Percentiles rank a stretch among this genome's conserved stretches.
phyloP scores from a whole-genome alignment of 2,888 invertebrate species.

The Portevinia maculata region DNA sequence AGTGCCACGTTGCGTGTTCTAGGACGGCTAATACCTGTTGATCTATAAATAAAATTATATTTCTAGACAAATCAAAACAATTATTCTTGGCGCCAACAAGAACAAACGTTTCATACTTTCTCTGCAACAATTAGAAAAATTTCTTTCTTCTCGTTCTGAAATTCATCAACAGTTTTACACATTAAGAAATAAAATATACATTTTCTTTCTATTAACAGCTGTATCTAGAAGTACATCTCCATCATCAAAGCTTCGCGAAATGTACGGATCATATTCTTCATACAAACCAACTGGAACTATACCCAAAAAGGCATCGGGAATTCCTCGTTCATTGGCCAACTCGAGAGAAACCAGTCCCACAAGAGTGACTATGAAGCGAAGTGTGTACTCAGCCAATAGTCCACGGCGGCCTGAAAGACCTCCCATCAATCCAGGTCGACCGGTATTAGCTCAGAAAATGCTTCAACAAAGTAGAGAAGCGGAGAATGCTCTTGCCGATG shows the following conservation, averaged over 20 bases:
- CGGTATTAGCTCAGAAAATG: slow-evolving; percentile 91
- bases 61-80: neutral
- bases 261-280: slow-evolving; percentile 83
- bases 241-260: slow-evolving; percentile 91
- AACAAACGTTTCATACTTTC: too few species aligned
- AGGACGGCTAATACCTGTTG: neutral
- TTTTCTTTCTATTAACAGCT: slow-evolving; percentile 84
- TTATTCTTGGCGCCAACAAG: neutral
- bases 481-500: slow-evolving; percentile 91
- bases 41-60: neutral
- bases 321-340: slow-evolving; percentile 87
- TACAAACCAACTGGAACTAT: slow-evolving; percentile 83
- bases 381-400: slow-evolving; percentile 79
- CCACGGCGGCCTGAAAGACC: slow-evolving; percentile 83
- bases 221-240: slow-evolving; percentile 97
- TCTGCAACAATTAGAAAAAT: too few species aligned
- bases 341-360: slow-evolving; percentile 88
- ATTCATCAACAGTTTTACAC: too few species aligned
- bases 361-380: slow-evolving; percentile 80
- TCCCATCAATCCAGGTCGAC: slow-evolving; percentile 84
- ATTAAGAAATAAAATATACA: neutral
- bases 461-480: slow-evolving; percentile 94
- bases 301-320: slow-evolving; percentile 87
- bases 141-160: too few species aligned
- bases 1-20: neutral